phyloP scores from a whole-genome alignment of 2,113 vertebrate species.

The Genyomyrus donnyi region DNA sequence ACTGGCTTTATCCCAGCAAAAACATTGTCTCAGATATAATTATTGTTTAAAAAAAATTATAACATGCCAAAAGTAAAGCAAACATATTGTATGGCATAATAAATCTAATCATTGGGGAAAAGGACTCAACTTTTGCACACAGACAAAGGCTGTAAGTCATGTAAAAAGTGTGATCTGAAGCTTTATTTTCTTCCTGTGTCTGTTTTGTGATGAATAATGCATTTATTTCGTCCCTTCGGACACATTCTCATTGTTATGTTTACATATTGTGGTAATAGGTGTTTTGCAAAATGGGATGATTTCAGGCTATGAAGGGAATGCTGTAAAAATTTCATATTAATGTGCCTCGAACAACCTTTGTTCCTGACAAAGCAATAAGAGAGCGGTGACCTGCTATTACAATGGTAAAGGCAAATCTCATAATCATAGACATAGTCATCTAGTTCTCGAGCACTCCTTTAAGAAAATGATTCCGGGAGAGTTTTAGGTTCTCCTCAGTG shows the following conservation, averaged over 20 bases:
- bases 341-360: not conserved
- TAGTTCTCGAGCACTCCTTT: not conserved
- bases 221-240: slow-evolving; percentile 49
- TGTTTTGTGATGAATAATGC: slow-evolving; percentile 58
- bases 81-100: slow-evolving; percentile 35
- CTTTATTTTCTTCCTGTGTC: slow-evolving; percentile 19
- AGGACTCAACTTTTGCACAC: not conserved
- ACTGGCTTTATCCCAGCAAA: slow-evolving; percentile 20
- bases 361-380: not conserved
- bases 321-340: not conserved
- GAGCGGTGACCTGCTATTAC: not conserved
- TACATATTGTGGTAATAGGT: not conserved
- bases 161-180: not conserved
- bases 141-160: not conserved
- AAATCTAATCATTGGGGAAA: slow-evolving; percentile 21
- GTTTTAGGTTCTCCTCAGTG: not conserved
- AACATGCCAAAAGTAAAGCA: slow-evolving; percentile 42
- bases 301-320: not conserved
- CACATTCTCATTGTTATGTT: slow-evolving; percentile 37
- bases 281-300: not conserved
- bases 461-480: not conserved
- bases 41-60: slow-evolving; percentile 41
- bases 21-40: slow-evolving; percentile 48
- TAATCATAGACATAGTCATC: not conserved
- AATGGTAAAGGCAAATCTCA: not conserved